phyloP scores from a whole-genome alignment of 2,113 vertebrate species.

The Herpetotheres cachinnans region DNA sequence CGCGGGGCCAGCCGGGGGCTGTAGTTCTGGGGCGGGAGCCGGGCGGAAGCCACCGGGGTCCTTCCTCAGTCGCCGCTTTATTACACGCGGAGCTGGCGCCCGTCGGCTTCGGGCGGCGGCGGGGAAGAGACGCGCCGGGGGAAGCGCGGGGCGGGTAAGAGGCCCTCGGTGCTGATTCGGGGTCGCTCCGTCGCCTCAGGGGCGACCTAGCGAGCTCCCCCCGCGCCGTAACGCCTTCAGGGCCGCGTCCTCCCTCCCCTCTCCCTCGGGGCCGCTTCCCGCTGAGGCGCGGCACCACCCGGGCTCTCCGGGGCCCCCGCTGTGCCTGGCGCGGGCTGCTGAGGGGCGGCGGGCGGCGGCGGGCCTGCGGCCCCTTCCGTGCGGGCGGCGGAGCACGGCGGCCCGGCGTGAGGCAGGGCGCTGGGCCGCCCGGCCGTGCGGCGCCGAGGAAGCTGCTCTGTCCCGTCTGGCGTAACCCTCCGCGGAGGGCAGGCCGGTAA shows the following conservation, averaged over 20 bases:
- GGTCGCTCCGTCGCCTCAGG: background rate
- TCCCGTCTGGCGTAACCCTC: background rate
- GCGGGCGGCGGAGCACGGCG: background rate
- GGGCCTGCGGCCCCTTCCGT: background rate
- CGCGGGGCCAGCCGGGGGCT: background rate
- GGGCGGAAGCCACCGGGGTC: background rate
- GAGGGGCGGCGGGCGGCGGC: background rate
- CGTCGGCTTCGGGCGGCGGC: background rate
- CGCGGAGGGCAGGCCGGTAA: fast-evolving
- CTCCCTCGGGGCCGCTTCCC: background rate
- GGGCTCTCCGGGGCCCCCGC: background rate
- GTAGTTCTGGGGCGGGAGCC: background rate
- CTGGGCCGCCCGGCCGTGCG: background rate
- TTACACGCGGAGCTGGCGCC: background rate
- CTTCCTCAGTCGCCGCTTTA: background rate
- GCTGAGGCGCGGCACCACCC: background rate
- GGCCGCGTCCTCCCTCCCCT: background rate
- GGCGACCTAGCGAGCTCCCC: background rate
- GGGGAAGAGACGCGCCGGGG: background rate
- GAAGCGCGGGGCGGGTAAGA: background rate
- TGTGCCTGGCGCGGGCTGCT: background rate
- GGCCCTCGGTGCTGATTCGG: background rate
- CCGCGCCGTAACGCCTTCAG: background rate
- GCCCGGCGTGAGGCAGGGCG: background rate
- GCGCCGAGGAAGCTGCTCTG: background rate